phyloP scores from a whole-genome alignment of 2,113 vertebrate species.

The Python bivittatus region DNA sequence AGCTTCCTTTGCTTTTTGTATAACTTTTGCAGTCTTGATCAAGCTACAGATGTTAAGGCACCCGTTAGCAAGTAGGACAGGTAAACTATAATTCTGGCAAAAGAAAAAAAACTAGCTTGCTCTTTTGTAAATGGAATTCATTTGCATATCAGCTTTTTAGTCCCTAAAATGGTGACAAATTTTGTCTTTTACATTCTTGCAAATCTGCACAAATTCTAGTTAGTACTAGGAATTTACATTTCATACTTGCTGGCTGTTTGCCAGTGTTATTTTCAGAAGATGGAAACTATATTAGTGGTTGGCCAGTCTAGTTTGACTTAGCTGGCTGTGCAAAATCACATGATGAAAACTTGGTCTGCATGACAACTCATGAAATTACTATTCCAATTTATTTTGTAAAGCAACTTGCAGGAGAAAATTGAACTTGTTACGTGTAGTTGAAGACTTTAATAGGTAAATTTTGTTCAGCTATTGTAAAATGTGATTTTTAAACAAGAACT shows the following conservation, averaged over 20 bases:
- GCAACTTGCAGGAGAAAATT: background rate
- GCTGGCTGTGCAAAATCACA: fast-evolving
- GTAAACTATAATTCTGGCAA: background rate
- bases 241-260: conserved; percentile 3
- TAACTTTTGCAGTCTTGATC: background rate
- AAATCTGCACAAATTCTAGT: background rate
- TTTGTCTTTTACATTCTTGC: background rate
- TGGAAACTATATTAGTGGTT: background rate
- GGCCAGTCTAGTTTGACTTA: background rate
- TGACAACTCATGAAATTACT: background rate
- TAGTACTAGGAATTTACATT: background rate
- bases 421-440: fast-evolving
- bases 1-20: background rate
- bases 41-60: background rate
- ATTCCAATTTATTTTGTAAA: background rate
- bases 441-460: background rate
- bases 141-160: background rate
- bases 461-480: background rate
- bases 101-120: background rate
- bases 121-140: background rate
- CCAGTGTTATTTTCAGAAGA: conserved; percentile 2
- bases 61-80: background rate
- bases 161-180: background rate
- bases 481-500: background rate
- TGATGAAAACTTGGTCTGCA: background rate